These are phyloP conservation scores for Thumatha senex DNA, from an alignment of 2,888 invertebrate genomes.

Conservation along the genomic window DNA sequence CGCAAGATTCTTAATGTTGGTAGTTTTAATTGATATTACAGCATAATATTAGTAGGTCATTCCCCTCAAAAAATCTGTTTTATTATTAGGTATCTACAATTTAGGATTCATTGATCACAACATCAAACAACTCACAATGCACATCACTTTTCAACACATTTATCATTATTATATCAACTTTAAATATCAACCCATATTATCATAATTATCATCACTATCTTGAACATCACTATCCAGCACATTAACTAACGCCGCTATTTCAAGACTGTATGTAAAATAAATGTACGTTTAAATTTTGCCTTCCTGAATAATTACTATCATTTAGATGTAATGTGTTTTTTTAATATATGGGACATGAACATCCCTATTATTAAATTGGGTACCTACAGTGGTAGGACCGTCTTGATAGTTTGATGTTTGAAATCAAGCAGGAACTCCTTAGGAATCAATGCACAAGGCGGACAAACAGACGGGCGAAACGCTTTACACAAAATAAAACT, in stretches of 20 bases:
- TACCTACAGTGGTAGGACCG: conserved; percentile 23
- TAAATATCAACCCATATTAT: neutral
- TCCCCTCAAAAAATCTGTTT: conserved; percentile 24
- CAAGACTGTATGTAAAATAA: conserved; percentile 27
- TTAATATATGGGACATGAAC: conserved; percentile 21
- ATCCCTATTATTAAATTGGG: conserved; percentile 28
- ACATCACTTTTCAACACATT: neutral
- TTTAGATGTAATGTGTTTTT: conserved; percentile 18
- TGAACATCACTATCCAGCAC: neutral
- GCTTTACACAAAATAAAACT: neutral
- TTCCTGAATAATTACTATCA: conserved; percentile 16
- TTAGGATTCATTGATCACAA: conserved; percentile 8
- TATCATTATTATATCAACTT: neutral
- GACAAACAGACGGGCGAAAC: conserved; percentile 22
- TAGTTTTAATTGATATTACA: conserved; percentile 42
- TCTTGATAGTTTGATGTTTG: conserved; percentile 33
- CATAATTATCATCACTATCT: neutral
- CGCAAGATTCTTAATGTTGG: conserved; percentile 46
- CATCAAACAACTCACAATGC: neutral
- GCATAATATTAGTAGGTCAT: conserved; percentile 29
- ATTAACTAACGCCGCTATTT: conserved; percentile 9
- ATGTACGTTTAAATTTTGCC: conserved; percentile 18
- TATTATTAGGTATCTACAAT: conserved; percentile 9
- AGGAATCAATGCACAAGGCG: conserved; percentile 16
- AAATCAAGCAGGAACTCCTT: conserved; percentile 20